These are phyloP conservation scores for Platyura marginata DNA, from an alignment of 1,140 invertebrate genomes.

Conservation along the genomic window DNA sequence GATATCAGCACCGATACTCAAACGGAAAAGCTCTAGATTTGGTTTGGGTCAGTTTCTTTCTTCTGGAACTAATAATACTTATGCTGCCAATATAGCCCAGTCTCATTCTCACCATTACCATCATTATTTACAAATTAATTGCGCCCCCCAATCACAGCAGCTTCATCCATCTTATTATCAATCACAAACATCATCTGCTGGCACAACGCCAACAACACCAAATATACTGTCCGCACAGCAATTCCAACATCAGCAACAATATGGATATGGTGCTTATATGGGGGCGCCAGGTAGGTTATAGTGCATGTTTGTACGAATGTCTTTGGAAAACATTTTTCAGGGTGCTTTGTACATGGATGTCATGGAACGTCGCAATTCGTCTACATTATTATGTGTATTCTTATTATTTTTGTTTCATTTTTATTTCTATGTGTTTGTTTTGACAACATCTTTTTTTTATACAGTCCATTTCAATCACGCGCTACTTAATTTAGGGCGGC, in stretches of 20 bases:
- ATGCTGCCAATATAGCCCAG: background rate
- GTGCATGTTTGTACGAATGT: constrained; percentile 14
- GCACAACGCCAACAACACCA: constrained; percentile 1
- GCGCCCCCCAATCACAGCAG: constrained; percentile 1
- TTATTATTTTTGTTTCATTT: background rate
- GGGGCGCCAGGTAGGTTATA: constrained; percentile 25
- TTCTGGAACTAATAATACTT: constrained; percentile 24
- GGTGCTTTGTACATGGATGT: background rate
- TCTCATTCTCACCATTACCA: constrained; percentile 1
- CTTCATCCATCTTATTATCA: constrained; percentile 9
- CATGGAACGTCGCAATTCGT: background rate
- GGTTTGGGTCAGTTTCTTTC: constrained; percentile 72
- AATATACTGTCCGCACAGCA: background rate
- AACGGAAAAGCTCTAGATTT: constrained; percentile 80
- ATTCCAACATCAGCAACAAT: constrained; percentile 2
- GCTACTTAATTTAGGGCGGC: no score
- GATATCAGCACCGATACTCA: constrained; percentile 74
- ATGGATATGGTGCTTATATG: background rate
- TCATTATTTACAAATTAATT: constrained; percentile 1
- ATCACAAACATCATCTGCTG: constrained; percentile 14
- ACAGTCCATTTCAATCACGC: no score
- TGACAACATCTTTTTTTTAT: no score
- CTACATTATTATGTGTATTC: background rate
- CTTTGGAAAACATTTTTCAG: background rate
- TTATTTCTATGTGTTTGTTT: background rate